phyloP scores from a whole-genome alignment of 2,888 invertebrate species.

The Uropetala carovei region DNA sequence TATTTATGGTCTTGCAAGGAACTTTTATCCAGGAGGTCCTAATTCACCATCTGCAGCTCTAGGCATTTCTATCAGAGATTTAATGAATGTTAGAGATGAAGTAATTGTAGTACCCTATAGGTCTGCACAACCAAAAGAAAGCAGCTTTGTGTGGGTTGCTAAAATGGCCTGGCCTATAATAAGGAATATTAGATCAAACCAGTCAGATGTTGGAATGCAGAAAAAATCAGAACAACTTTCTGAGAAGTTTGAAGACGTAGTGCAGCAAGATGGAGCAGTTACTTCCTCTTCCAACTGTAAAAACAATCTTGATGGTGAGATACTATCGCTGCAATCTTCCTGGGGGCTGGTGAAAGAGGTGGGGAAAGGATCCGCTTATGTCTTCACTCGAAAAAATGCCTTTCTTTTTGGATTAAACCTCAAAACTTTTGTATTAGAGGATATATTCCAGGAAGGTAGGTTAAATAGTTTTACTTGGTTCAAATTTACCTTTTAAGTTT shows the following conservation, averaged over 20 bases:
- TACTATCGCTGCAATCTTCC: background rate
- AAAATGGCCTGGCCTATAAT: conserved; percentile 35
- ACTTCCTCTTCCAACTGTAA: background rate
- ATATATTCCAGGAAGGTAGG: conserved; percentile 30
- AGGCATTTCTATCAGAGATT: background rate
- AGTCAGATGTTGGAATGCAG: background rate
- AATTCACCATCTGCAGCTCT: background rate
- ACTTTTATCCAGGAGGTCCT: conserved; percentile 41
- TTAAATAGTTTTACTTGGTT: background rate
- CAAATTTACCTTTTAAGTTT: background rate
- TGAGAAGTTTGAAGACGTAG: background rate
- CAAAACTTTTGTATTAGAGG: conserved; percentile 28
- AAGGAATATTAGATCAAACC: background rate
- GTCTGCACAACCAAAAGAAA: background rate
- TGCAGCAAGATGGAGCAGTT: background rate
- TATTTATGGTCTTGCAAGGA: conserved; percentile 27
- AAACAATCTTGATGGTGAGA: background rate
- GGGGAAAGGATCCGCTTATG: background rate
- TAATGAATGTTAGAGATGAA: conserved; percentile 7
- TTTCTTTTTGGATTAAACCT: conserved; percentile 26
- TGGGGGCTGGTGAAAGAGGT: conserved; percentile 35
- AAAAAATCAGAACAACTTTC: background rate
- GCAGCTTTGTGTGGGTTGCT: conserved; percentile 25
- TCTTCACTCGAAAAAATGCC: conserved; percentile 18
- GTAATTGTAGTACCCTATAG: conserved; percentile 33